phyloP scores from a whole-genome alignment of 53 echinoderm and acorn worm species.

The Hippasteria phrygiana region DNA sequence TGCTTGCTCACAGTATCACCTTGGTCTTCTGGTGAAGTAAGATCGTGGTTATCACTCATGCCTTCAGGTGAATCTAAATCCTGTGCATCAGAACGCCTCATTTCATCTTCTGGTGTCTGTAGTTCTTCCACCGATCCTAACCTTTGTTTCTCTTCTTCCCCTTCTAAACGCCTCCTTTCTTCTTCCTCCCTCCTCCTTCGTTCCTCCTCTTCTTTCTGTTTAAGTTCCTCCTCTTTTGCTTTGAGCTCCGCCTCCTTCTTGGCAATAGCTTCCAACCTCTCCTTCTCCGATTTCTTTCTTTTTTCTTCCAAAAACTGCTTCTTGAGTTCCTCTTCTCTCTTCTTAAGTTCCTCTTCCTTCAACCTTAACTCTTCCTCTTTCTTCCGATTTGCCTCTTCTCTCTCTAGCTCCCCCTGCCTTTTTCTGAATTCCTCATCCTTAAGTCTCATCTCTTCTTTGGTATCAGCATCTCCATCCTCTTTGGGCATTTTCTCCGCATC shows the following conservation, averaged over 20 bases:
- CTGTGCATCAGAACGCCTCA: not conserved
- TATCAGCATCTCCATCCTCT: slow-evolving; percentile 24
- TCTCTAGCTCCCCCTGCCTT: slow-evolving; percentile 20
- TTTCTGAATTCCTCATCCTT: slow-evolving; percentile 53
- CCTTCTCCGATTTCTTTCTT: slow-evolving; percentile 55
- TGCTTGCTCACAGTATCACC: slow-evolving; percentile 19
- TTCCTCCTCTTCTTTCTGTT: slow-evolving; percentile 50
- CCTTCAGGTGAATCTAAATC: not conserved
- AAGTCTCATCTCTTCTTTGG: slow-evolving; percentile 15
- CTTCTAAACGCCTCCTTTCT: slow-evolving; percentile 37
- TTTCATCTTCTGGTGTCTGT: slow-evolving; percentile 27
- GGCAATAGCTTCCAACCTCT: slow-evolving; percentile 43
- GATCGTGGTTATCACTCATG: slow-evolving; percentile 23
- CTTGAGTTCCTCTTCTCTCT: slow-evolving; percentile 49
- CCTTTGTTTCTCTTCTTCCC: slow-evolving; percentile 39
- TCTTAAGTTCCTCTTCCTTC: slow-evolving; percentile 50
- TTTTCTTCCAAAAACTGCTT: slow-evolving; percentile 50
- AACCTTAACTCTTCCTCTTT: slow-evolving; percentile 36
- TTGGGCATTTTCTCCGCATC: not conserved
- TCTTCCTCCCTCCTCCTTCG: slow-evolving; percentile 39
- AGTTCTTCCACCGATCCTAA: slow-evolving; percentile 4
- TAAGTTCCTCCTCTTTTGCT: slow-evolving; percentile 71
- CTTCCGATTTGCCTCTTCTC: slow-evolving; percentile 41
- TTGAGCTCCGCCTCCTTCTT: slow-evolving; percentile 76
- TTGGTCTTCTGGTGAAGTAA: slow-evolving; percentile 36